Percentiles rank a stretch among this genome's conserved stretches.
Conservation (phyloP, 2,113 vertebrate species). For the Helogale parvula region DNA sequence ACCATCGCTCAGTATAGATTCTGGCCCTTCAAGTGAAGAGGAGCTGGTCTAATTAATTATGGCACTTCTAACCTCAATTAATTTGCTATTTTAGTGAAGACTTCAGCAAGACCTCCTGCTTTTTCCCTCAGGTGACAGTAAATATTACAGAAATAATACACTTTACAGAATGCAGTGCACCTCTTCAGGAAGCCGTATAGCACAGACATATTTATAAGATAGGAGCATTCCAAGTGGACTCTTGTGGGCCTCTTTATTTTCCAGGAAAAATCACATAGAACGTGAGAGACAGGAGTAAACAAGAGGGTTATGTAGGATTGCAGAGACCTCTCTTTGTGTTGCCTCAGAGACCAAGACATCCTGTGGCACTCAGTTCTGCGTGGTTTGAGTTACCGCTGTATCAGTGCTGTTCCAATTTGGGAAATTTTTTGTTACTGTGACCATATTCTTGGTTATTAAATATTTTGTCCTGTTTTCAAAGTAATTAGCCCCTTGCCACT, state of each 20-base stretch:
- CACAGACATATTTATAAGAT: neutral
- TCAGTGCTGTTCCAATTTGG: neutral
- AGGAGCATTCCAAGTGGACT: neutral
- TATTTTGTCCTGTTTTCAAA: constrained; percentile 38
- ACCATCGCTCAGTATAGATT: constrained; percentile 57
- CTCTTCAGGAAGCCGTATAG: constrained; percentile 6
- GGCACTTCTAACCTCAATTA: constrained; percentile 80
- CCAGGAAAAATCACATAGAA: neutral
- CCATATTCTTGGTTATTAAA: neutral
- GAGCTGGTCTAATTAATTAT: constrained; percentile 77
- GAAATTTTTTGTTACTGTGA: neutral
- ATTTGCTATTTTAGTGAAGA: constrained; percentile 73
- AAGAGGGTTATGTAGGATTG: neutral
- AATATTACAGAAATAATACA: constrained; percentile 59
- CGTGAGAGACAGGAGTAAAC: neutral
- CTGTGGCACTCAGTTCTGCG: neutral
- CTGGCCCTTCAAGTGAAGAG: constrained; percentile 66
- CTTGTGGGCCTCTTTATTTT: constrained; percentile 53
- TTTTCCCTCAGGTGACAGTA: constrained; percentile 50
- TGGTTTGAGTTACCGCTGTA: neutral
- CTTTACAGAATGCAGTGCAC: constrained; percentile 22
- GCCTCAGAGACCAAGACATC: neutral
- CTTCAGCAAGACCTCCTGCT: constrained; percentile 61
- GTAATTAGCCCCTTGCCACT: neutral
- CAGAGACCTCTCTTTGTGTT: neutral